Conservation (phyloP, 2,888 invertebrate species). For the Priocnemis perturbator region DNA sequence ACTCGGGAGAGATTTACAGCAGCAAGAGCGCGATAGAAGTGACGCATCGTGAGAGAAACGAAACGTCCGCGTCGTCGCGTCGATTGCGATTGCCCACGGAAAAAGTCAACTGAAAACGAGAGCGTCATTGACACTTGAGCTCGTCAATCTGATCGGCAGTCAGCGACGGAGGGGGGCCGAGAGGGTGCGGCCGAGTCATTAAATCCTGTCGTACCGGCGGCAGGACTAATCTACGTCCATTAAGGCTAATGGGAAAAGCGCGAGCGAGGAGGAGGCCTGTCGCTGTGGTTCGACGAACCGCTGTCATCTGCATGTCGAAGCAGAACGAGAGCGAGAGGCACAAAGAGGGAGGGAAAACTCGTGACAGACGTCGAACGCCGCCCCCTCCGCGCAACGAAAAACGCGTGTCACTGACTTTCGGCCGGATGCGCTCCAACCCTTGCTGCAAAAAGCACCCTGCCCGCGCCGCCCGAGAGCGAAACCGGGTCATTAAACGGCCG, state of each 20-base stretch:
- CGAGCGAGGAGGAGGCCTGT: slow-evolving; percentile 35
- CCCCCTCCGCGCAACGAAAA: slow-evolving; percentile 41
- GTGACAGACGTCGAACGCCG: slow-evolving; percentile 12
- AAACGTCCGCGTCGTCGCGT: too few species aligned
- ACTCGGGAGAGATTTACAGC: slow-evolving; percentile 7
- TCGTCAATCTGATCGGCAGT: slow-evolving; percentile 2
- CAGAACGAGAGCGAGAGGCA: slow-evolving; percentile 14
- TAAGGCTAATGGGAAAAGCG: slow-evolving; percentile 61
- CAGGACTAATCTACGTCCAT: slow-evolving; percentile 59
- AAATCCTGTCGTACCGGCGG: slow-evolving; percentile 49
- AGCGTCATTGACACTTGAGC: slow-evolving; percentile 5
- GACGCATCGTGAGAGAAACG: not conserved
- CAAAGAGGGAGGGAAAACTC: not conserved
- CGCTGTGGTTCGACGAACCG: slow-evolving; percentile 53
- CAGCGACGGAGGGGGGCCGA: slow-evolving; percentile 23
- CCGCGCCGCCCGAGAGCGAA: slow-evolving; percentile 44
- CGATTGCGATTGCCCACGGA: slow-evolving; percentile 15
- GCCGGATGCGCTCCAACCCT: slow-evolving; percentile 51
- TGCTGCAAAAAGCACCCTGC: slow-evolving; percentile 65
- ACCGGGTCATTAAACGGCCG: slow-evolving; percentile 73
- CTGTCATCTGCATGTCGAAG: slow-evolving; percentile 59
- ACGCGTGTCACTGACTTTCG: slow-evolving; percentile 55
- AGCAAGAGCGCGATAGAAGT: too few species aligned
- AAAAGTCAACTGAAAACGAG: slow-evolving; percentile 25
- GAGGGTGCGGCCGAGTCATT: slow-evolving; percentile 49